Evolutionary conservation across 64 coral and sea anemone genomes (phyloP).

Genomic region (Dendrophyllia cribrosa): DNA sequence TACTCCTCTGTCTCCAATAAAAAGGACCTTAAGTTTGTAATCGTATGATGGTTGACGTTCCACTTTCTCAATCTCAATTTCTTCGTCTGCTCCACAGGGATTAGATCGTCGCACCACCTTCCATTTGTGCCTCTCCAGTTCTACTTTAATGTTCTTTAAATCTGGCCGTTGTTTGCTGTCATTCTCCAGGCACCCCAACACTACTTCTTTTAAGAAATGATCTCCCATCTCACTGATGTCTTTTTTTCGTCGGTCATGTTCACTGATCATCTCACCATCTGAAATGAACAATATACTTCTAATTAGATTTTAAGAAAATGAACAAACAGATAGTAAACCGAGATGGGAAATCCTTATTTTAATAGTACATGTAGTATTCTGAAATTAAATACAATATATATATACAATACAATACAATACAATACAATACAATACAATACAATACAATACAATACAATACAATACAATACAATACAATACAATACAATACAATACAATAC

Average conservation of each 20-base stretch:
- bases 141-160: constrained; percentile 32
- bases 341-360: no score
- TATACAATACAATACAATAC: no score
- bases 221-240: constrained; percentile 68
- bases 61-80: constrained; percentile 41
- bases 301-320: neutral
- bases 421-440: no score
- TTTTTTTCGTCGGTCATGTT: constrained; percentile 47
- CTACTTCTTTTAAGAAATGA: constrained; percentile 39
- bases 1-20: constrained; percentile 86
- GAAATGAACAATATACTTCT: neutral
- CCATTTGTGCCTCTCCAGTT: constrained; percentile 34
- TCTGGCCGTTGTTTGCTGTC: constrained; percentile 35
- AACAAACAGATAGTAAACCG: neutral
- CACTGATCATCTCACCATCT: constrained; percentile 50
- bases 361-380: no score
- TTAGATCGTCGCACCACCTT: neutral
- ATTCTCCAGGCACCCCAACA: constrained; percentile 52
- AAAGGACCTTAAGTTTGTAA: constrained; percentile 84
- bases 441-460: no score
- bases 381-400: no score
- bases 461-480: no score
- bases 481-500: no score
- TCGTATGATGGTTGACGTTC: constrained; percentile 48
- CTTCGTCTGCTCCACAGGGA: neutral